phyloP scores from a whole-genome alignment of 2,888 invertebrate species.

The Pristionchus exspectatus region DNA sequence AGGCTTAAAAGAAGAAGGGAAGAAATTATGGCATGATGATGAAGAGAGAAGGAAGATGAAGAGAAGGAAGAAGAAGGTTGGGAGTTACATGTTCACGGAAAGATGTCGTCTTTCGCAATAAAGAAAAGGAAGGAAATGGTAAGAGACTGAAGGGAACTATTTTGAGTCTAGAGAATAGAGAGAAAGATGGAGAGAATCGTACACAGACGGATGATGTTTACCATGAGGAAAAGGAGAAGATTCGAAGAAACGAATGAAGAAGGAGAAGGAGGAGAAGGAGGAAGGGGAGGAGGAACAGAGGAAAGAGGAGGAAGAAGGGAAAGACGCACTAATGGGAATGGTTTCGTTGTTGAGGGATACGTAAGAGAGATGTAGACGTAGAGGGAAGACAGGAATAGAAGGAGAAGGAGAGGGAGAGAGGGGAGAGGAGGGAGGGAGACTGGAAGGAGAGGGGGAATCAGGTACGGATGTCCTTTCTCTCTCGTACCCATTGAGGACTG shows the following conservation, averaged over 20 bases:
- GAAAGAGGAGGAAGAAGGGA: slow-evolving; percentile 31
- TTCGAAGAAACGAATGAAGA: slow-evolving; percentile 36
- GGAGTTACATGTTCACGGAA: background rate
- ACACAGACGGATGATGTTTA: slow-evolving; percentile 25
- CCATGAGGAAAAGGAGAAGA: slow-evolving; percentile 53
- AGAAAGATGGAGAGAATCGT: background rate
- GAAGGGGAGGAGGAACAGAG: slow-evolving; percentile 55
- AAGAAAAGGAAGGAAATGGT: background rate
- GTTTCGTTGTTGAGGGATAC: background rate
- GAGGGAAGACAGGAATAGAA: slow-evolving; percentile 46
- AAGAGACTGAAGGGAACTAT: background rate
- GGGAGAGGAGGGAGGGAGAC: background rate
- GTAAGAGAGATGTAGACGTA: slow-evolving; percentile 35
- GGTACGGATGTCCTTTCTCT: slow-evolving; percentile 10
- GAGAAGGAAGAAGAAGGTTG: background rate
- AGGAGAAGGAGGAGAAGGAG: slow-evolving; percentile 26
- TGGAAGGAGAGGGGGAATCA: background rate
- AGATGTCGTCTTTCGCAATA: background rate
- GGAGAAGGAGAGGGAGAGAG: background rate
- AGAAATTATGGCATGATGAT: background rate
- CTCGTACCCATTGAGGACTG: slow-evolving; percentile 19
- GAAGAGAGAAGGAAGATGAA: background rate
- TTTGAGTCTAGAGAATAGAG: background rate
- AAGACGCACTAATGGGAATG: slow-evolving; percentile 56
- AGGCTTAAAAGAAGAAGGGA: background rate